These are phyloP conservation scores for Lineus longissimus DNA, from an alignment of 1,140 invertebrate species.

Conservation along the genomic window DNA sequence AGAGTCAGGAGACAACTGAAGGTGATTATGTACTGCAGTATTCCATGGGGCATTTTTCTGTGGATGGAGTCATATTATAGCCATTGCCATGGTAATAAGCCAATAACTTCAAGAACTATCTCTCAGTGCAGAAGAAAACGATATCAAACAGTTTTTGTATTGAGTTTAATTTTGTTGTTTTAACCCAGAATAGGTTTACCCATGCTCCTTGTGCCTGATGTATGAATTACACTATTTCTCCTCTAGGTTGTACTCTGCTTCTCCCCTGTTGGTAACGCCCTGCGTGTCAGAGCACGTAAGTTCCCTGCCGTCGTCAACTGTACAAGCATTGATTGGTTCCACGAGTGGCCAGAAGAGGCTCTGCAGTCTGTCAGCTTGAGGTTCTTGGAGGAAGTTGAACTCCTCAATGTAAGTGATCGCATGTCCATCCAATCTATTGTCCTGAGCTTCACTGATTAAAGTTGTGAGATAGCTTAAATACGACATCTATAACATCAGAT, in stretches of 20 bases:
- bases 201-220: no score
- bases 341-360: constrained; percentile 94
- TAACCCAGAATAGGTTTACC: no score
- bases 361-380: constrained; percentile 85
- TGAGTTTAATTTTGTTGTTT: no score
- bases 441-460: background rate
- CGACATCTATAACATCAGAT: background rate
- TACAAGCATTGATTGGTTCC: constrained; percentile 95
- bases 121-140: no score
- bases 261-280: constrained; percentile 87
- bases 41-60: background rate
- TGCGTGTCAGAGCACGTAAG: constrained; percentile 84
- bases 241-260: constrained; percentile 79
- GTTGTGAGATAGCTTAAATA: no score
- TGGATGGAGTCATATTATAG: constrained; percentile 1
- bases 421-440: background rate
- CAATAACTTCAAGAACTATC: no score
- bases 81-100: background rate
- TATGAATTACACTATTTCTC: no score
- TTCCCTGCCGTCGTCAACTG: constrained; percentile 94
- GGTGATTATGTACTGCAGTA: constrained; percentile 60
- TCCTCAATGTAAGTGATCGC: constrained; percentile 64
- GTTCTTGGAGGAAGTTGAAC: constrained; percentile 78
- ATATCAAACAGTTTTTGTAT: no score
- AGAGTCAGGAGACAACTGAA: constrained; percentile 85